Base-by-base conservation (phyloP, 2,113 vertebrate species). In the Syngnathus scovelli region DNA sequence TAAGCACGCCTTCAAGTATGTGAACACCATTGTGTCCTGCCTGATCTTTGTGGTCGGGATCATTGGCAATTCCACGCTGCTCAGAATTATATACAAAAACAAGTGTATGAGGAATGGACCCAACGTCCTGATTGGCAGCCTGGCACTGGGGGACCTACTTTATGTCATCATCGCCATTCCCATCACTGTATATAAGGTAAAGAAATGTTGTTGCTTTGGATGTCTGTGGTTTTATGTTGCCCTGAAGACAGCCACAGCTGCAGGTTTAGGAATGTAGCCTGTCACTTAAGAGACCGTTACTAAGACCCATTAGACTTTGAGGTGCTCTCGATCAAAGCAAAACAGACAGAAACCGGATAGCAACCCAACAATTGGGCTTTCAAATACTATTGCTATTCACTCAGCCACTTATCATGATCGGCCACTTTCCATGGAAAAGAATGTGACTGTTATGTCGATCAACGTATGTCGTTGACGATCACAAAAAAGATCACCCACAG, bases 101-200 rank as follows among this genome's bases (percentile, higher is more conserved):
- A 95, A 96, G 86, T 94, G 94, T 67, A 95, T 96, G 95, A 93
- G 95, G 78, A 96, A 95, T 0, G 93, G 94, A 10, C 94, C 94
- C 1, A 96, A 96, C 0, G 92, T 95, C 9, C 91, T 96, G 59
- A 96, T 96, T 0, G 94, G 93, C 41, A 94, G 93, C 84, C 82
- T 96, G 85, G 94, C 93, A 0, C 88, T 96, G 0, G 94, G 94
- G 5, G 94, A 95, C 79, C 92, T 96, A 3, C 92, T 96, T 55
- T 96, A 95, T 78, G 95, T 96, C 48, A 88, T 95, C 81, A 95
- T 95, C 3, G 91, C 93, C 38, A 93, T 95, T 79, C 95, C 95
- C 61, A 82, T 95, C 87, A 95, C 94, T 0, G 90, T 94, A 0
- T 96, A 91, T 21, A 95, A 95, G 93, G 94, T 95, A 77, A 77